Percentiles rank a stretch among this genome's conserved stretches.
Evolutionary conservation across 2,113 vertebrate genomes (phyloP).

Genomic region (Neogobius melanostomus): DNA sequence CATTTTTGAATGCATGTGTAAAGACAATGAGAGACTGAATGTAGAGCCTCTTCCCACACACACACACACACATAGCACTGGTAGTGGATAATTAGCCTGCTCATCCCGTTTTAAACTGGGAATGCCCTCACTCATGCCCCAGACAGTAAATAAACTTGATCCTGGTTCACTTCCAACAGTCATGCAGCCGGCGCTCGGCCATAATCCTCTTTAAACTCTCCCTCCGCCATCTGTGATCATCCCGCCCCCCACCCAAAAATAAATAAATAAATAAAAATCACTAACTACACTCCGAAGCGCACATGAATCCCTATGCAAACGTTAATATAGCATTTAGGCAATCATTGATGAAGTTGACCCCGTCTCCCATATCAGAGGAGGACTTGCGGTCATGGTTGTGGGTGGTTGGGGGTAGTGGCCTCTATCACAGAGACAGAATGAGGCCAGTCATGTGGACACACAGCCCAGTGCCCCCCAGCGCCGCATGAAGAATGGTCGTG

Average conservation of each 20-base stretch:
- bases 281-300: not conserved
- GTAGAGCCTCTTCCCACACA: too few relatives aligned
- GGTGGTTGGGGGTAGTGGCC: conserved; percentile 42
- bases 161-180: conserved; percentile 24
- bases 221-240: conserved; percentile 45
- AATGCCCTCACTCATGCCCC: conserved; percentile 3
- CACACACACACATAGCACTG: not conserved
- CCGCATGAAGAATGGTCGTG: conserved; percentile 1
- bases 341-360: conserved; percentile 27
- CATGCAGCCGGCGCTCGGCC: conserved; percentile 31
- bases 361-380: conserved; percentile 4
- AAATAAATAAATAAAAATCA: conserved; percentile 2
- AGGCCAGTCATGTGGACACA: conserved; percentile 49
- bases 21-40: too few relatives aligned
- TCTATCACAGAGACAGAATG: conserved; percentile 59
- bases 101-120: conserved; percentile 7
- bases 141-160: conserved; percentile 41
- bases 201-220: conserved; percentile 55
- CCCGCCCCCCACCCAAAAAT: not conserved
- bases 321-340: conserved; percentile 10
- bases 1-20: too few relatives aligned
- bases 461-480: conserved; percentile 29
- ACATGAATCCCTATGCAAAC: conserved; percentile 19
- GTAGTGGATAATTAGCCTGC: conserved; percentile 8
- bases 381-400: conserved; percentile 3